These are phyloP conservation scores for Neria commutata DNA, from an alignment of 2,888 invertebrate genomes.

Conservation along the genomic window DNA sequence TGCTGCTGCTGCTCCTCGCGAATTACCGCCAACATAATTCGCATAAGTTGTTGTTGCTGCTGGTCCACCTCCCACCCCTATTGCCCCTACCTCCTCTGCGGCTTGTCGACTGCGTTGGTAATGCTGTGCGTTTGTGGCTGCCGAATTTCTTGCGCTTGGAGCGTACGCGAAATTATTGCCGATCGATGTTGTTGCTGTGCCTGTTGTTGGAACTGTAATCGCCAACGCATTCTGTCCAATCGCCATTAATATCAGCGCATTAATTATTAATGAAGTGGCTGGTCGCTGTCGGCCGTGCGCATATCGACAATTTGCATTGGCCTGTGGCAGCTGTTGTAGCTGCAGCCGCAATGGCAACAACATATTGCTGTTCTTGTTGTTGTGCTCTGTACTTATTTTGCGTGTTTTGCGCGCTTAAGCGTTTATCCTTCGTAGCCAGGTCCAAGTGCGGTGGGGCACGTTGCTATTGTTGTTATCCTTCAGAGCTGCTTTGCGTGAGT, in stretches of 20 bases:
- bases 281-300: neutral
- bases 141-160: slow-evolving; percentile 25
- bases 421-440: too few relatives aligned
- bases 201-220: slow-evolving; percentile 24
- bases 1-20: slow-evolving; percentile 1
- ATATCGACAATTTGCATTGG: slow-evolving; percentile 14
- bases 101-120: slow-evolving; percentile 37
- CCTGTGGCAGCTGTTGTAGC: slow-evolving; percentile 19
- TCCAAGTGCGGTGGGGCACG: too few relatives aligned
- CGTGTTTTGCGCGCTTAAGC: too few relatives aligned
- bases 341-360: slow-evolving; percentile 3
- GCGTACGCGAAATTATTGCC: too few relatives aligned
- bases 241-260: slow-evolving; percentile 36
- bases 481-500: too few relatives aligned
- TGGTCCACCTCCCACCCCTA: slow-evolving; percentile 16
- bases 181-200: slow-evolving; percentile 5
- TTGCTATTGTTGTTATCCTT: too few relatives aligned
- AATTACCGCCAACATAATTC: slow-evolving; percentile 9
- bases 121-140: slow-evolving; percentile 38
- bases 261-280: slow-evolving; percentile 42
- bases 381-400: too few relatives aligned
- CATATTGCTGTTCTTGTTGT: slow-evolving; percentile 25
- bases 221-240: slow-evolving; percentile 36
- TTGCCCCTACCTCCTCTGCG: neutral
- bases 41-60: slow-evolving; percentile 20